Evolutionary conservation across 2,113 vertebrate species (phyloP).

Genomic region (Saguinus midas): DNA sequence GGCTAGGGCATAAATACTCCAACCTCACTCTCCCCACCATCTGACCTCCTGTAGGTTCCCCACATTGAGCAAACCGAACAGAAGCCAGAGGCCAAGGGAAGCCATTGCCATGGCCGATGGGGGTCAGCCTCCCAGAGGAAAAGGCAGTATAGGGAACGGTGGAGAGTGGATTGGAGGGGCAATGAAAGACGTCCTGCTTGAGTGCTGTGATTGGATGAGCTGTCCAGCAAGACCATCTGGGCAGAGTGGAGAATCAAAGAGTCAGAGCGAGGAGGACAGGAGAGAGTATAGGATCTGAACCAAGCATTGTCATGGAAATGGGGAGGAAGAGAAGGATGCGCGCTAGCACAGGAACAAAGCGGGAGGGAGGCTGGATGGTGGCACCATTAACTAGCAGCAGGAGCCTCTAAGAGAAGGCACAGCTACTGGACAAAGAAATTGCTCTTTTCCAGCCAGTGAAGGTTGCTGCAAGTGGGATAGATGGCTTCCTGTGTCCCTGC

Average conservation of each 20-base stretch:
- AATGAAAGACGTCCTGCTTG: neutral
- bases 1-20: neutral
- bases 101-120: fast-evolving
- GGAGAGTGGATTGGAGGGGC: neutral
- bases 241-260: neutral
- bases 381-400: neutral
- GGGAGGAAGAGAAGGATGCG: neutral
- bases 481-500: neutral
- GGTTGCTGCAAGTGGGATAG: neutral
- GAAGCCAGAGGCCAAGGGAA: neutral
- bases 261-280: neutral
- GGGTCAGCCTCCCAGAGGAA: neutral
- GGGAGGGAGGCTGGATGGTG: neutral
- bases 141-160: neutral
- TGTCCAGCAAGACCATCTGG: neutral
- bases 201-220: neutral
- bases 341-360: neutral
- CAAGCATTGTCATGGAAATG: neutral
- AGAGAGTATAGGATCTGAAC: neutral
- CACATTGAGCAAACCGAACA: neutral
- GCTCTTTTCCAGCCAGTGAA: neutral
- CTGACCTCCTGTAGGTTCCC: neutral
- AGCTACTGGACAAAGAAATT: neutral
- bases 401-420: neutral
- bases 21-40: neutral